Base-by-base conservation (phyloP, 2,113 vertebrate genomes). In the Hystrix cristata region DNA sequence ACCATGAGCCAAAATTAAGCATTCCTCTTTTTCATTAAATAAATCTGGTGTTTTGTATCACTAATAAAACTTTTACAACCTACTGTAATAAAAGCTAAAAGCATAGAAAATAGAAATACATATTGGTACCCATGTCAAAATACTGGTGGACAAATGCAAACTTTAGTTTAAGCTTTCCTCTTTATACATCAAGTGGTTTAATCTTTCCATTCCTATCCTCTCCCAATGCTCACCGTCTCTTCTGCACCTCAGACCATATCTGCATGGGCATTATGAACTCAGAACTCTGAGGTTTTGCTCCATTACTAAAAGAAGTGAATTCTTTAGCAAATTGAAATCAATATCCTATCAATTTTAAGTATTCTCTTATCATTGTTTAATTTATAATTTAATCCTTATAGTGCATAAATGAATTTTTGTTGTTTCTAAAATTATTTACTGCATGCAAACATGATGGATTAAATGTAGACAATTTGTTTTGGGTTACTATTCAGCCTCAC, bases 311-410 rank as follows among this genome's bases (percentile, higher is more conserved):
- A 72, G 34, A 3, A 78, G 1, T 59, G n/a, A 65, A 74, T 85
- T 80, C 84, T 90, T 92, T 87, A 48, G 87, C 51, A 15, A 95
- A 84, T 95, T 96, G 11, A 94, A 95, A 81, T 97, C 86, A 95
- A 83, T 85, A 91, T 84, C n/a, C 7, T 53, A 62, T 95, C 60
- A 69, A 89, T 93, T 95, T 19, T 87, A 88, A 94, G 76, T 97
- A 97, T 97, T 95, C 48, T 95, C 62, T 95, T 97, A 81, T 97
- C 83, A 76, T 98, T 98, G 94, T 96, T 93, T 95, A 97, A 96
- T 98, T 98, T 97, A 96, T 93, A 96, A 97, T 97, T 95, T 98
- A 97, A 98, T 96, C 81, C 64, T 95, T 83, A 88, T 78, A n/a
- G 7, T 91, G 65, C 84, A 91, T 97, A 96, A 97, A 97, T 97